These are phyloP conservation scores for Malthinus seriepunctatus DNA, from an alignment of 2,888 invertebrate species.

Conservation along the genomic window DNA sequence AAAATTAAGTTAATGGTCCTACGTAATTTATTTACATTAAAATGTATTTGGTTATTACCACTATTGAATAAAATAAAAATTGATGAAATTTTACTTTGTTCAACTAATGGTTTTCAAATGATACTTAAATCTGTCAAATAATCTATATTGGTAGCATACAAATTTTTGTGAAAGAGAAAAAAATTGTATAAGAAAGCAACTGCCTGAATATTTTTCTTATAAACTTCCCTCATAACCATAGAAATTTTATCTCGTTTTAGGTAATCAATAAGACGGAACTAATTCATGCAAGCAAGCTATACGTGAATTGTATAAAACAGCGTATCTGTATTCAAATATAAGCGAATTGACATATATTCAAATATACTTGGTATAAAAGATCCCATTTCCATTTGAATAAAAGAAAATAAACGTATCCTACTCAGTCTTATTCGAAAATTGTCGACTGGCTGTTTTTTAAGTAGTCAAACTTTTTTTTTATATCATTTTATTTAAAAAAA, in stretches of 20 bases:
- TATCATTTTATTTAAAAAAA: constrained; percentile 16
- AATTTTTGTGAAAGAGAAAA: no score
- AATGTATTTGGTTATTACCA: no score
- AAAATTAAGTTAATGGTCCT: no score
- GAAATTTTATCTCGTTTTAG: constrained; percentile 17
- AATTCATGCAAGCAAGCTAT: constrained; percentile 26
- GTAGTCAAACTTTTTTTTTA: constrained; percentile 21
- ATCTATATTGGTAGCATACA: no score
- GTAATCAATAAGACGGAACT: constrained; percentile 30
- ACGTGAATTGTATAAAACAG: constrained; percentile 30
- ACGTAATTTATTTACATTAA: no score
- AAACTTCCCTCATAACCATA: constrained; percentile 1
- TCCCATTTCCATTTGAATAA: constrained; percentile 35
- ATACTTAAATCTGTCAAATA: no score
- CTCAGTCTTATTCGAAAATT: constrained; percentile 35
- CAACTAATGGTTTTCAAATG: no score
- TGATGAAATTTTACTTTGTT: no score
- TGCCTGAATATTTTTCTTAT: constrained; percentile 1
- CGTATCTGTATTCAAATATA: constrained; percentile 30
- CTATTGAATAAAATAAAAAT: no score
- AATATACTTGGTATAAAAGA: constrained; percentile 35
- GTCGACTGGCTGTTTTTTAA: constrained; percentile 28
- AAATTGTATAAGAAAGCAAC: no score
- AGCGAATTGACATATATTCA: constrained; percentile 36
- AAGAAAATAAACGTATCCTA: constrained; percentile 35